Evolutionary conservation across 2,888 invertebrate species (phyloP), one percentile per base, ranked within the genome.

Genomic region (Helleia helle): DNA sequence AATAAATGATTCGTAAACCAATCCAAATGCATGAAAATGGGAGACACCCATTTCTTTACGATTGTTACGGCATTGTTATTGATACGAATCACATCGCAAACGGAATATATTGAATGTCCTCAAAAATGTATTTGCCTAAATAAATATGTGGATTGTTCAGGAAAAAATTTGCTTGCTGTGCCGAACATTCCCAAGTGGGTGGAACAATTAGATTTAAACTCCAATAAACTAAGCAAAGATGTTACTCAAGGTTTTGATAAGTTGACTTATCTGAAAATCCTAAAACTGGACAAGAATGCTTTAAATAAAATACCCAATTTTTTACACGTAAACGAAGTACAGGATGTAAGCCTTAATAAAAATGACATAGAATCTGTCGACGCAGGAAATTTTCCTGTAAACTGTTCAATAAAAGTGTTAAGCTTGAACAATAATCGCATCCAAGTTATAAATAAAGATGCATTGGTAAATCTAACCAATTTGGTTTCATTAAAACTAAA

Each of bases 101-200:
- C 67, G 55, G 77, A 77, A 63, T 74, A 53, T 55, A 64, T 77
- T 61, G 83, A 81, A 62, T 93, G 93, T 64, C 91, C 91, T 41
- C 86, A 86, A 57, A 84, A 84, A 67, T 94, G 94, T 73, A 87
- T 85, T 60, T 93, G 93, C 72, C 79, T 93, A 54, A 89, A 90
- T 59, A 86, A 87, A 56, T 90, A 90, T 70, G 91, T 93, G 46
- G 91, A 92, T 76, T 94, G 94, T 85, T 89, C 90, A 54, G 89
- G 88, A 61, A 87, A 87, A 65, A 90, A 89, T 70, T 87, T 93
- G 61, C 86, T 86, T 52, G 84, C 87, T 58, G 88, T 93, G 69
- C 93, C 94, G 52, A 84, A 89, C 75, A 86, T 94, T 68, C 93
- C 93, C 45, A 83, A 84, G 76, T 93, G 93, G 91, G 90, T 91